These are phyloP conservation scores for Centruroides vittatus DNA, from an alignment of 1,140 invertebrate genomes.

Conservation along the genomic window DNA sequence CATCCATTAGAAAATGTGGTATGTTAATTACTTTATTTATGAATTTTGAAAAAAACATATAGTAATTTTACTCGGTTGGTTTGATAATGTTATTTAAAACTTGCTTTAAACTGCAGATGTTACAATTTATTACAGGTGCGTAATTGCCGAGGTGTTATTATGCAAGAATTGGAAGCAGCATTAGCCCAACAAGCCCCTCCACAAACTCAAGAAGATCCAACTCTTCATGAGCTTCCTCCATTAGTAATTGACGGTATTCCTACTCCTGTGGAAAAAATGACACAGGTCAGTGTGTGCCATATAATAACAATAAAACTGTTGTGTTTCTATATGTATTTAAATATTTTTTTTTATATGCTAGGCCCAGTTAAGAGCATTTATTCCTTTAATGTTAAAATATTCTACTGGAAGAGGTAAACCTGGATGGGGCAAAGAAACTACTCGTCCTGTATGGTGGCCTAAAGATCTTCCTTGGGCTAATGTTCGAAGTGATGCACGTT, in stretches of 20 bases:
- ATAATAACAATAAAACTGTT: background rate
- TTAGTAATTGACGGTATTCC: slow-evolving; percentile 92
- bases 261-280: slow-evolving; percentile 97
- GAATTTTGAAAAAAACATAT: no score
- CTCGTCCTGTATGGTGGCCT: slow-evolving; percentile 92
- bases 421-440: slow-evolving; percentile 91
- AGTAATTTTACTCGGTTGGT: no score
- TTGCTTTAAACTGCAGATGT: background rate
- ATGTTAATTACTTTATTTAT: slow-evolving; percentile 20
- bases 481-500: slow-evolving; percentile 89
- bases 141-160: slow-evolving; percentile 74
- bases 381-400: slow-evolving; percentile 95
- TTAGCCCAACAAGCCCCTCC: slow-evolving; percentile 87
- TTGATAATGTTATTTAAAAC: no score
- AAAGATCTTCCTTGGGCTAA: slow-evolving; percentile 95
- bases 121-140: slow-evolving; percentile 40
- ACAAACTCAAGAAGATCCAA: slow-evolving; percentile 76
- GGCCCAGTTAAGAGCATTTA: slow-evolving; percentile 88
- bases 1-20: slow-evolving; percentile 92
- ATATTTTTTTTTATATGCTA: slow-evolving; percentile 15
- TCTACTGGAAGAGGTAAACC: slow-evolving; percentile 92
- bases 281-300: slow-evolving; percentile 41
- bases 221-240: slow-evolving; percentile 85
- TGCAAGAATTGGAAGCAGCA: slow-evolving; percentile 85
- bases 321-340: background rate